Conservation (phyloP, 2,888 invertebrate genomes). For the Lasioglossum zephyrum region DNA sequence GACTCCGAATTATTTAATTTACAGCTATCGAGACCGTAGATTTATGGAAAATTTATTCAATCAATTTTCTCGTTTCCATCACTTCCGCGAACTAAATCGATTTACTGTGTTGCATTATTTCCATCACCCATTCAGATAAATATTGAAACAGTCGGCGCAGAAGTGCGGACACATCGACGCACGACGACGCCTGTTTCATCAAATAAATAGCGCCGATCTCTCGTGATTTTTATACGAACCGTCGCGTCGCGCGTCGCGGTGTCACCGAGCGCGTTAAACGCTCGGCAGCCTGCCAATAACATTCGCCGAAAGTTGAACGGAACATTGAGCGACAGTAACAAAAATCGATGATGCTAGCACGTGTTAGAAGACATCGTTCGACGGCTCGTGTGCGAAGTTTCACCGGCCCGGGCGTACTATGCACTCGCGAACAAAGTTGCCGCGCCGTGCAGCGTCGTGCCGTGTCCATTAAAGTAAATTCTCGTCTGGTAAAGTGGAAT, state of each 20-base stretch:
- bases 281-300: not conserved
- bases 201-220: not conserved
- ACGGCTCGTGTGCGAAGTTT: not conserved
- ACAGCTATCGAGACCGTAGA: too few species aligned
- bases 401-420: not conserved
- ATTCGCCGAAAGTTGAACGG: not conserved
- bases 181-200: not conserved
- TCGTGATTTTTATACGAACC: not conserved
- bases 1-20: too few species aligned
- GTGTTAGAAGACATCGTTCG: not conserved
- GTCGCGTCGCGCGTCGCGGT: not conserved
- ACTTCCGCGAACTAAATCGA: too few species aligned
- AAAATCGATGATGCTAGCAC: not conserved
- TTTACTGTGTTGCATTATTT: too few species aligned
- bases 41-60: too few species aligned
- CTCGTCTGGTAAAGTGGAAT: not conserved
- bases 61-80: too few species aligned
- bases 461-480: constrained; percentile 8
- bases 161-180: not conserved
- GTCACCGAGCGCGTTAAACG: not conserved
- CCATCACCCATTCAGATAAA: too few species aligned
- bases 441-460: not conserved
- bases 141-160: too few species aligned
- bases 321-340: not conserved
- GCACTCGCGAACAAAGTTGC: not conserved